Conservation (phyloP, 2,113 vertebrate species). For the Gadus macrocephalus region DNA sequence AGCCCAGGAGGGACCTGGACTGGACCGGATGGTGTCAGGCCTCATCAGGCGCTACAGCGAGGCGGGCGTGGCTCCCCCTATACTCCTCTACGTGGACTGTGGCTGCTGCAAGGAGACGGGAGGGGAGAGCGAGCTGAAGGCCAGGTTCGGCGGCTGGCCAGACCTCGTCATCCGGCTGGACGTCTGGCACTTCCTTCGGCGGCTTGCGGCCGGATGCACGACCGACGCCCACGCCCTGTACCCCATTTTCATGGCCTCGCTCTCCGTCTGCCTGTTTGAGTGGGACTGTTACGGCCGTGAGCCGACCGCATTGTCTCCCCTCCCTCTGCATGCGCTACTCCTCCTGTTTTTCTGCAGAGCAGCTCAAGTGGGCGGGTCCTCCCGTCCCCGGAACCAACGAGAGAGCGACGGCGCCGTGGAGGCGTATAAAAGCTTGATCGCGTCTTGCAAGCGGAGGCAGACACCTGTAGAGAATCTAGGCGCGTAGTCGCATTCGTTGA, state of each 20-base stretch:
- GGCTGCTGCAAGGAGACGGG: slow-evolving; percentile 9
- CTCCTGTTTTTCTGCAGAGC: too few species aligned
- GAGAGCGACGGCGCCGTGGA: too few species aligned
- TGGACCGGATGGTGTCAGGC: slow-evolving; percentile 6
- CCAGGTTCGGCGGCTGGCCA: slow-evolving; percentile 11
- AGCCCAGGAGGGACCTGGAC: slow-evolving; percentile 5
- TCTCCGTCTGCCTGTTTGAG: not conserved
- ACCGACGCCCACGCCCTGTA: not conserved
- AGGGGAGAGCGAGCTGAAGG: not conserved
- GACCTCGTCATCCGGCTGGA: slow-evolving; percentile 6
- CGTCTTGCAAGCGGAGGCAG: too few species aligned
- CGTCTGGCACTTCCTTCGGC: slow-evolving; percentile 13
- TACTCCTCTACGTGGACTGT: slow-evolving; percentile 15
- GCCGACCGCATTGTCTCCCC: too few species aligned
- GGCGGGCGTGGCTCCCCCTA: slow-evolving; percentile 8
- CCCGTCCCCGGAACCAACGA: too few species aligned
- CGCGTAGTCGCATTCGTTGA: too few species aligned
- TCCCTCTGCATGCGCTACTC: too few species aligned
- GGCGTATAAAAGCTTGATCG: too few species aligned
- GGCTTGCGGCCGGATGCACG: slow-evolving; percentile 2
- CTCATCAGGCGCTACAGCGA: slow-evolving; percentile 2
- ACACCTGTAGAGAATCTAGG: too few species aligned
- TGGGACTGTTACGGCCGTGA: too few species aligned
- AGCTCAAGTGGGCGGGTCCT: too few species aligned
- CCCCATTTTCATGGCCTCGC: too few species aligned